Percentiles rank a stretch among this genome's conserved stretches.
Evolutionary conservation across 2,113 vertebrate genomes (phyloP).

Genomic region (Galbula dea): DNA sequence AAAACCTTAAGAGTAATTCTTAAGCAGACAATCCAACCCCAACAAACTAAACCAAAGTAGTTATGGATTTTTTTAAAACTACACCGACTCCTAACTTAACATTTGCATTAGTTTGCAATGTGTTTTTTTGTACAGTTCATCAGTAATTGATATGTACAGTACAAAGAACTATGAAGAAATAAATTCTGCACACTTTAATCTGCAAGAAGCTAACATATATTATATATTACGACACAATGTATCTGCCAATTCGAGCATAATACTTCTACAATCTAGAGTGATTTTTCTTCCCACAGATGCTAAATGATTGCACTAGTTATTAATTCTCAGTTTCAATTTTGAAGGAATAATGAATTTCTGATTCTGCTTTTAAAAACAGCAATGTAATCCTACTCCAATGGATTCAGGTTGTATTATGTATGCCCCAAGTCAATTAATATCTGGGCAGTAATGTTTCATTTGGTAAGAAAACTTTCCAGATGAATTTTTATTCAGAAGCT

Average conservation of each 20-base stretch:
- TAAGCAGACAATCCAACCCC: background rate
- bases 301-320: background rate
- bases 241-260: background rate
- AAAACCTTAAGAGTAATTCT: background rate
- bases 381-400: background rate
- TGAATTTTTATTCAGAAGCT: constrained; percentile 16
- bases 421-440: background rate
- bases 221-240: background rate
- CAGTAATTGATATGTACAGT: background rate
- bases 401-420: background rate
- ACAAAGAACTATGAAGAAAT: background rate
- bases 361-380: background rate
- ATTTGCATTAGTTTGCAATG: background rate
- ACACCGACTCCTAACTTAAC: background rate
- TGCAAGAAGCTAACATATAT: background rate
- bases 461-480: constrained; percentile 1
- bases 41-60: background rate
- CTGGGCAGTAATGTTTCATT: background rate
- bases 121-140: constrained; percentile 7
- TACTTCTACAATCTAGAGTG: background rate
- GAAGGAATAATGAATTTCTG: background rate
- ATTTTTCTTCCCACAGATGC: background rate
- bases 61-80: background rate
- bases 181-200: background rate
- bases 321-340: background rate